phyloP scores from a whole-genome alignment of 2,888 invertebrate genomes.

The Idaea straminata region DNA sequence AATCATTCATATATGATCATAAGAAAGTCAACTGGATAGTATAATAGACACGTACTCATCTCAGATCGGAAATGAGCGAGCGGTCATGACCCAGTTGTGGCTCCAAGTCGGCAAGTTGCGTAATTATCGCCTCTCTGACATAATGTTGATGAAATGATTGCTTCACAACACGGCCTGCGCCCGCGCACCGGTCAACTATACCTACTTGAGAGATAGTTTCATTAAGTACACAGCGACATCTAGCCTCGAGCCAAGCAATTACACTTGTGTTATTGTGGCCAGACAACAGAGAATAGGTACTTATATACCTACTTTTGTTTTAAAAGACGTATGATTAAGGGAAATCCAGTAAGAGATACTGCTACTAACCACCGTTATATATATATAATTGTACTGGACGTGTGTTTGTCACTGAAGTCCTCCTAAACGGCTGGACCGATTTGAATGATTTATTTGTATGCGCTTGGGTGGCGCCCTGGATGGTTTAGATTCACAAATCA shows the following conservation, averaged over 20 bases:
- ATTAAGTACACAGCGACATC: background rate
- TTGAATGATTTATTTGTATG: too few relatives aligned
- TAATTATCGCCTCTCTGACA: slow-evolving; percentile 13
- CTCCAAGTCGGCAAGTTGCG: slow-evolving; percentile 8
- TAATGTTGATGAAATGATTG: slow-evolving; percentile 24
- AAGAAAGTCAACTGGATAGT: background rate
- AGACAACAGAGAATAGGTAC: too few relatives aligned
- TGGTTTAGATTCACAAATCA: too few relatives aligned
- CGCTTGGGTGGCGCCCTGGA: too few relatives aligned
- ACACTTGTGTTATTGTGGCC: too few relatives aligned
- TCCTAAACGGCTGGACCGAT: too few relatives aligned
- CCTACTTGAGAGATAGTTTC: background rate
- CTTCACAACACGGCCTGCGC: slow-evolving; percentile 14
- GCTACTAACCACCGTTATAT: too few relatives aligned
- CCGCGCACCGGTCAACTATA: slow-evolving; percentile 5
- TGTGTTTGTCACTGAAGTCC: too few relatives aligned
- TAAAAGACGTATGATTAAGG: too few relatives aligned
- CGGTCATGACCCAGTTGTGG: slow-evolving; percentile 25
- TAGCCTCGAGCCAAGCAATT: background rate
- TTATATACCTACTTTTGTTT: too few relatives aligned
- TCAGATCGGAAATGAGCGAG: slow-evolving; percentile 18
- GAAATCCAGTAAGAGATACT: too few relatives aligned
- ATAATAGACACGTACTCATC: background rate
- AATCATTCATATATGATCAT: background rate
- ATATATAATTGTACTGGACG: too few relatives aligned